Conservation (phyloP, 2,797 vertebrate genomes). For the Meda fulgida region DNA sequence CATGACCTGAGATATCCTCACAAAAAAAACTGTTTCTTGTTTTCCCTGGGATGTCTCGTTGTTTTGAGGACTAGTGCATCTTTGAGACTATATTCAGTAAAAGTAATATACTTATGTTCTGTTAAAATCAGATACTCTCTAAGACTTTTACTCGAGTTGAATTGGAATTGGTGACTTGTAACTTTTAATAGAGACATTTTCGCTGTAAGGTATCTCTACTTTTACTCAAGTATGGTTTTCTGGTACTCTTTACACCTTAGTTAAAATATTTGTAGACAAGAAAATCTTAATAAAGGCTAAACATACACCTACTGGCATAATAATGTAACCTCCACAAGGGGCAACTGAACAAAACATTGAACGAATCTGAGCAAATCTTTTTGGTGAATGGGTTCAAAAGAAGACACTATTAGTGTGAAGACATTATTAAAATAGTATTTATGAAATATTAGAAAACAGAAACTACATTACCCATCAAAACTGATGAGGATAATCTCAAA, state of each 20-base stretch:
- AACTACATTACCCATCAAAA: not conserved
- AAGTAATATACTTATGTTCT: not conserved
- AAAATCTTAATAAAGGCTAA: not conserved
- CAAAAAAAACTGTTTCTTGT: not conserved
- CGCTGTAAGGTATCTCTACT: not conserved
- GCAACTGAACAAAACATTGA: not conserved
- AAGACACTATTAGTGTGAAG: too few species aligned
- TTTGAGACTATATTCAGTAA: not conserved
- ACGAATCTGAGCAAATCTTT: not conserved
- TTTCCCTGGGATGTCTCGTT: not conserved
- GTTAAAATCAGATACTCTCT: not conserved
- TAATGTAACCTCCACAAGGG: not conserved
- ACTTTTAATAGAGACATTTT: not conserved
- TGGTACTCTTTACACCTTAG: not conserved
- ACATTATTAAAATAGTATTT: constrained; percentile 10
- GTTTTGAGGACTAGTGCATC: not conserved
- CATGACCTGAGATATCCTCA: not conserved
- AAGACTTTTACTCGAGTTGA: not conserved
- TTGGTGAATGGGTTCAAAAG: not conserved
- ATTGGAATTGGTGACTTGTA: not conserved
- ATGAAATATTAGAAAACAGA: constrained; percentile 4
- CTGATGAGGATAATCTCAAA: not conserved
- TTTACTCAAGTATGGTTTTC: not conserved
- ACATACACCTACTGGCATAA: not conserved
- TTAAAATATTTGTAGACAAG: not conserved